Percentiles rank a stretch among this genome's conserved stretches.
These are phyloP conservation scores for Cacatua alba DNA, from an alignment of 2,113 vertebrate species.

Conservation along the genomic window DNA sequence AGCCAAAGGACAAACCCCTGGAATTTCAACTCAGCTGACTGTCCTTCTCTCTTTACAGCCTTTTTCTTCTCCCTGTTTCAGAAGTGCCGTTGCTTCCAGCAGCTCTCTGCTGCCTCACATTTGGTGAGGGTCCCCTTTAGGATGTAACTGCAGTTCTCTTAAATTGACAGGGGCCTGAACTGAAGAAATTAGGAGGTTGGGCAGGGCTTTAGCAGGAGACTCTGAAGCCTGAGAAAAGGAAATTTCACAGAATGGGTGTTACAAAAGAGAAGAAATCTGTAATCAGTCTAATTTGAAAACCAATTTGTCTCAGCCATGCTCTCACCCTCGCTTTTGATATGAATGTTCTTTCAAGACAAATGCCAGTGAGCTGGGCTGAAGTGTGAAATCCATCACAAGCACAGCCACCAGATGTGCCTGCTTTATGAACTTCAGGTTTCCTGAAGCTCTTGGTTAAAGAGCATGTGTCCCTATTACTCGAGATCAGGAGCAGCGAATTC, in stretches of 20 bases:
- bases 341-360: slow-evolving; percentile 33
- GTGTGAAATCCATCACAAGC: slow-evolving; percentile 35
- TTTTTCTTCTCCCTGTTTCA: not conserved
- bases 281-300: slow-evolving; percentile 63
- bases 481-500: not conserved
- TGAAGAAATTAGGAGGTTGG: not conserved
- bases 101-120: not conserved
- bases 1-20: slow-evolving; percentile 8
- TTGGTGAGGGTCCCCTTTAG: not conserved
- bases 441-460: not conserved
- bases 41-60: not conserved
- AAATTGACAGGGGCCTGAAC: not conserved
- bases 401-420: not conserved
- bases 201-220: not conserved
- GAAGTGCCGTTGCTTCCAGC: not conserved
- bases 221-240: slow-evolving; percentile 18
- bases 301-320: slow-evolving; percentile 54
- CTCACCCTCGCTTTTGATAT: slow-evolving; percentile 20
- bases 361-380: not conserved
- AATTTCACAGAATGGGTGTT: slow-evolving; percentile 32
- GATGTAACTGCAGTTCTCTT: not conserved
- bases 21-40: not conserved
- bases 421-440: not conserved
- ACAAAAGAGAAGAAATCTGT: not conserved
- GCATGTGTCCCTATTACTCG: not conserved